Evolutionary conservation across 2,797 vertebrate genomes (phyloP).

Genomic region (Macrochelys suwanniensis): DNA sequence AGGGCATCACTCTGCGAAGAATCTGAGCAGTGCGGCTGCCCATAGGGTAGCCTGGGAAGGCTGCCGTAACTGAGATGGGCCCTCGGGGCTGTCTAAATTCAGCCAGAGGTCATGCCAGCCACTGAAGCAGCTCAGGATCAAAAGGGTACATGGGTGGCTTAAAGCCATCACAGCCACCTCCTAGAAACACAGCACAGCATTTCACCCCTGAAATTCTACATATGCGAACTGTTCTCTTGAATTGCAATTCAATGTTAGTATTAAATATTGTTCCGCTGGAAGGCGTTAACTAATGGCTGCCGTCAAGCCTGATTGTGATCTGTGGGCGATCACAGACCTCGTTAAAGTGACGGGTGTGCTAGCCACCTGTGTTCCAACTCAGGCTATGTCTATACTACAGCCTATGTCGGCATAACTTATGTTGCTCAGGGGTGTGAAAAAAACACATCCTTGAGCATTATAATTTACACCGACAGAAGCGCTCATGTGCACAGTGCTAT

Average conservation of each 20-base stretch:
- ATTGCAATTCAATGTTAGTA: accelerated
- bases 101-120: accelerated
- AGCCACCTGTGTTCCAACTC: neutral
- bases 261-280: neutral
- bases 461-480: too few species aligned
- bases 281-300: accelerated
- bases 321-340: neutral
- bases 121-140: neutral
- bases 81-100: constrained; percentile 38
- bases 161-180: neutral
- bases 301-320: neutral
- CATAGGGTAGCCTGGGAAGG: neutral
- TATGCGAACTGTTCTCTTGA: neutral
- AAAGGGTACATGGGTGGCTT: neutral
- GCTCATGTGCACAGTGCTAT: too few species aligned
- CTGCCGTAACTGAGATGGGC: constrained; percentile 26
- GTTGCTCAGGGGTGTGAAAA: too few species aligned
- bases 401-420: too few species aligned
- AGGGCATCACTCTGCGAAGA: neutral
- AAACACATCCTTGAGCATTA: too few species aligned
- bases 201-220: neutral
- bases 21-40: neutral
- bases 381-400: too few species aligned
- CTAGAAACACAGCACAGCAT: neutral
- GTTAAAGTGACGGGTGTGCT: neutral